These are phyloP conservation scores for Pocillopora meandrina DNA, from an alignment of 92 coral and sea anemone species.

Conservation along the genomic window DNA sequence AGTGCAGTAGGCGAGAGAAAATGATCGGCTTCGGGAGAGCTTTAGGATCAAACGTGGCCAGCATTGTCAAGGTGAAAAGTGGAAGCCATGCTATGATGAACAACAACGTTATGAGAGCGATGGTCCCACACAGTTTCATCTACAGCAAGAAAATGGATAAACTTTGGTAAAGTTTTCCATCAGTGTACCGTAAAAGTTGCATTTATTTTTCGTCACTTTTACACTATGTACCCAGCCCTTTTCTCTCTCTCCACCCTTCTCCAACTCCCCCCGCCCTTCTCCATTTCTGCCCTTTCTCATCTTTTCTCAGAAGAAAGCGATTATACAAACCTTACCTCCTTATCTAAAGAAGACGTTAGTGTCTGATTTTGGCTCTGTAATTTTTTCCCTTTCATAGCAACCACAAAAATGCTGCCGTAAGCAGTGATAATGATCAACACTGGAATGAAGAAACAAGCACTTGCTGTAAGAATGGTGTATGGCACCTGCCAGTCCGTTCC, in stretches of 20 bases:
- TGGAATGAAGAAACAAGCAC: slow-evolving; percentile 71
- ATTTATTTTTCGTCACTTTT: too few relatives aligned
- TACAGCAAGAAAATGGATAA: slow-evolving; percentile 1
- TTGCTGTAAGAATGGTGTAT: slow-evolving; percentile 66
- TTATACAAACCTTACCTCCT: slow-evolving; percentile 22
- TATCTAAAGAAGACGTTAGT: slow-evolving; percentile 6
- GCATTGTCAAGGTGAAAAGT: slow-evolving; percentile 63
- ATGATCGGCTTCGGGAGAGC: slow-evolving; percentile 57
- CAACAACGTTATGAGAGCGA: slow-evolving; percentile 72
- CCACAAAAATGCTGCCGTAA: slow-evolving; percentile 60
- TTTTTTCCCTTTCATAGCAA: slow-evolving; percentile 34
- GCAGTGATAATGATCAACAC: slow-evolving; percentile 66
- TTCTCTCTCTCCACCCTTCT: too few relatives aligned
- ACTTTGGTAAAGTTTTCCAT: too few relatives aligned
- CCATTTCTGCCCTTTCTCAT: too few relatives aligned
- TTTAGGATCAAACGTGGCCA: slow-evolving; percentile 64
- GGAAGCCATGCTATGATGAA: slow-evolving; percentile 93
- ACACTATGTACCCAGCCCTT: too few relatives aligned
- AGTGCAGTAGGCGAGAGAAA: slow-evolving; percentile 64
- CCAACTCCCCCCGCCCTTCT: too few relatives aligned
- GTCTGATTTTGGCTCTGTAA: slow-evolving; percentile 6
- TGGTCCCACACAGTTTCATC: slow-evolving; percentile 67
- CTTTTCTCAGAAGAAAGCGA: too few relatives aligned
- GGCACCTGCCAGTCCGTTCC: slow-evolving; percentile 72
- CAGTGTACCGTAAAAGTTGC: too few relatives aligned